These are phyloP conservation scores for Propithecus deckenii DNA, from an alignment of 2,797 vertebrate genomes.

Conservation along the genomic window DNA sequence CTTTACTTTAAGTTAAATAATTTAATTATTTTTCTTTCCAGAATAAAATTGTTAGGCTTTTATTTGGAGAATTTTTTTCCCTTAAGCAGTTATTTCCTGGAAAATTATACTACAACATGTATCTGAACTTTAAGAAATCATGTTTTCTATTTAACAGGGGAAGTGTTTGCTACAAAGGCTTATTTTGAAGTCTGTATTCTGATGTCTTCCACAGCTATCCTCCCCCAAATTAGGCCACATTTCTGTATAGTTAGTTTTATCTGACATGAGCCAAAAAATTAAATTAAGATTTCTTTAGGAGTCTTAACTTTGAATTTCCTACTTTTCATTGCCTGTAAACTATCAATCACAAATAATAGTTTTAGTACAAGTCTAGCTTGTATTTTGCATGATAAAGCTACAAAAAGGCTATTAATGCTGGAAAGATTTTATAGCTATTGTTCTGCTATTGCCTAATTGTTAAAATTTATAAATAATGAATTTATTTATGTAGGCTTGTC, in stretches of 20 bases:
- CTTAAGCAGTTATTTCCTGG: conserved; percentile 27
- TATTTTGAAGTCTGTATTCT: conserved; percentile 17
- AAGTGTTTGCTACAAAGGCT: not conserved
- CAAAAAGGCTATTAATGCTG: conserved; percentile 66
- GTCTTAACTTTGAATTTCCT: conserved; percentile 82
- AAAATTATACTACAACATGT: not conserved
- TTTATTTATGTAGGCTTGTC: conserved; percentile 73
- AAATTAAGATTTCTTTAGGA: conserved; percentile 34
- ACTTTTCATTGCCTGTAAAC: conserved; percentile 77
- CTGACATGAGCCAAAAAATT: conserved; percentile 45
- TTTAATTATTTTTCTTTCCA: conserved; percentile 27
- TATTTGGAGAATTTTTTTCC: conserved; percentile 27
- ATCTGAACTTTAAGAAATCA: conserved; percentile 23
- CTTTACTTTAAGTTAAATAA: conserved; percentile 26
- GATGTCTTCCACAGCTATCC: not conserved
- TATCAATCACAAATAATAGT: conserved; percentile 73
- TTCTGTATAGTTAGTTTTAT: conserved; percentile 40
- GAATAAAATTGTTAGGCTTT: conserved; percentile 1
- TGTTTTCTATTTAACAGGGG: conserved; percentile 4
- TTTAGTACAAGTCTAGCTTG: conserved; percentile 74
- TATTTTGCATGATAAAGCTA: conserved; percentile 82
- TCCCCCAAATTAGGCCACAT: not conserved
- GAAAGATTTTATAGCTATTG: conserved; percentile 59
- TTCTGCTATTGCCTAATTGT: conserved; percentile 64
- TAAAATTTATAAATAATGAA: conserved; percentile 57